phyloP scores from a whole-genome alignment of 2,113 vertebrate species.

The Alligator mississippiensis region DNA sequence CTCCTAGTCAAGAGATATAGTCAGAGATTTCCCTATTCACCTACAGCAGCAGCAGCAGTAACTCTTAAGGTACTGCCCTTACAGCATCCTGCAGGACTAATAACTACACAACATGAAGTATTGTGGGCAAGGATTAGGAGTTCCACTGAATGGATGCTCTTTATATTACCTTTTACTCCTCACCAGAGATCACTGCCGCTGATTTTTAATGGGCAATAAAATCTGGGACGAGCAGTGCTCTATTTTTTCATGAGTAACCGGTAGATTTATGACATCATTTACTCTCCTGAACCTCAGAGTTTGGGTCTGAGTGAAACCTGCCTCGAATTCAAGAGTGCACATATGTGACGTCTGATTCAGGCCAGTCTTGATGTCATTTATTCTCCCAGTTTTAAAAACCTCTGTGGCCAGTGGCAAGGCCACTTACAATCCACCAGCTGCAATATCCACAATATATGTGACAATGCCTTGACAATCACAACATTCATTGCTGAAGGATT shows the following conservation, averaged over 20 bases:
- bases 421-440: background rate
- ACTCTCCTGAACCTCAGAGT: background rate
- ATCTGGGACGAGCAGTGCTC: background rate
- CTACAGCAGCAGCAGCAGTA: background rate
- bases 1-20: background rate
- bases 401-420: background rate
- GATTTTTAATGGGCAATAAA: background rate
- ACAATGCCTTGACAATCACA: background rate
- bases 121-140: background rate
- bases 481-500: too few relatives aligned
- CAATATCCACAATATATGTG: background rate
- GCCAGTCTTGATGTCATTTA: background rate
- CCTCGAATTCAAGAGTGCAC: background rate
- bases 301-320: background rate
- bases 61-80: background rate
- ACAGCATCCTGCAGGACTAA: background rate
- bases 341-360: background rate
- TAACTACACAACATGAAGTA: background rate
- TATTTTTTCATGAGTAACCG: constrained; percentile 6
- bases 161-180: constrained; percentile 23
- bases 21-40: background rate
- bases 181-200: background rate
- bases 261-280: background rate
- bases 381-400: background rate
- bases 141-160: background rate